Base-by-base conservation (phyloP, 2,888 invertebrate genomes). In the Cryptus armator region DNA sequence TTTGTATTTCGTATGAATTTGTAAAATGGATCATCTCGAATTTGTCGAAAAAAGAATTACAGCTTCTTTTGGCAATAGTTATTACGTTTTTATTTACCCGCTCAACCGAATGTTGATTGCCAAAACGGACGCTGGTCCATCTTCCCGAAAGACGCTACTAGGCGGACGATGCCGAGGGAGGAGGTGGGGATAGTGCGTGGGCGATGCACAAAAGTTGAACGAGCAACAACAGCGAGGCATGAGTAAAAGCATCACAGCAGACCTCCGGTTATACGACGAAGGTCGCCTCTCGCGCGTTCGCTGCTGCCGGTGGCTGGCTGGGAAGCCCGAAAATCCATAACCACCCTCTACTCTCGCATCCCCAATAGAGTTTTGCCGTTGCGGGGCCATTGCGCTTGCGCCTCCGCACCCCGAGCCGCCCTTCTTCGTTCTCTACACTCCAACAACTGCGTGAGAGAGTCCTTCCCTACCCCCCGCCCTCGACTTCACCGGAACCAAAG, bases 321-420 rank as follows among this genome's bases (percentile, higher is more conserved):
- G 74, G 74, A 81, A 87, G 88, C 88, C 90, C 89, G 90, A 92
- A 92, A 92, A 92, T 92, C 91, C 91, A 92, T 92, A 92, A 91
- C 90, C 90, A 89, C 88, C 89, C 90, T 89, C 87, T 32, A 59
- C 64, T 79, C 86, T 88, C 71, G 48, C 81, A 71, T 37, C 37
- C 51, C 79, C 71, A 82, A 85, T 80, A 85, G 72, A 79, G 76
- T 82, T 82, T 80, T 68, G 71, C 72, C 76, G 87, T 86, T 88
- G 87, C 86, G 78, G 87, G 87, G 86, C 37, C 87, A 74, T 86
- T 87, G 90, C 90, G 91, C 90, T 87, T 90, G 89, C 90, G 89
- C 87, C 87, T 77, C 87, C 84, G 85, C 85, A 78, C 82, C 83
- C 86, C 81, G 84, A 82, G 70, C 74, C 75, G 29, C 56, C 37